These are phyloP conservation scores for Nemurella pictetii DNA, from an alignment of 2,888 invertebrate species.

Conservation along the genomic window DNA sequence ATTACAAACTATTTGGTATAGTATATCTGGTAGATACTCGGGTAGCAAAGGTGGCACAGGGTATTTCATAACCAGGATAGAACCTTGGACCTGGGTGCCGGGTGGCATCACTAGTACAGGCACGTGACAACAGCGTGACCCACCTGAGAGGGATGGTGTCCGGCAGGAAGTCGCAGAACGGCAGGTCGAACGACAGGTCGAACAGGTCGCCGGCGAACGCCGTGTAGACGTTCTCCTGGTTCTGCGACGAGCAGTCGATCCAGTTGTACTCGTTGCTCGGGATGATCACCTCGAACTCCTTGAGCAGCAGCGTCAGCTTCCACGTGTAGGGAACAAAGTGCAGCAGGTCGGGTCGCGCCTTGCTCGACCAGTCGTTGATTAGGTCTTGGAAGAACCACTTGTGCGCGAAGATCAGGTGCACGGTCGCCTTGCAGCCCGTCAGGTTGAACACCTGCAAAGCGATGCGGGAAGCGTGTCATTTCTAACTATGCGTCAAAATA, in stretches of 20 bases:
- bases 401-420: conserved; percentile 90
- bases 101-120: too few relatives aligned
- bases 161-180: conserved; percentile 93
- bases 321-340: conserved; percentile 97
- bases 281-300: conserved; percentile 93
- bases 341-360: conserved; percentile 88
- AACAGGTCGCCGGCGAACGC: conserved; percentile 93
- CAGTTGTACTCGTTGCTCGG: conserved; percentile 96
- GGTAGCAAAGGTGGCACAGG: too few relatives aligned
- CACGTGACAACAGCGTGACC: too few relatives aligned
- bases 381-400: conserved; percentile 96
- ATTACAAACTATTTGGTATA: too few relatives aligned
- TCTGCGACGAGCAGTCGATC: conserved; percentile 96
- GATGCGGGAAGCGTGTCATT: too few relatives aligned
- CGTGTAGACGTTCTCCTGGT: conserved; percentile 85
- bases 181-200: conserved; percentile 90
- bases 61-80: not conserved
- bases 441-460: conserved; percentile 66
- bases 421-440: conserved; percentile 92
- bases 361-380: conserved; percentile 95
- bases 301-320: conserved; percentile 85
- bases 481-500: too few relatives aligned
- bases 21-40: too few relatives aligned
- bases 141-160: conserved; percentile 75
- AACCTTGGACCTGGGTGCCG: too few relatives aligned